A percentile compares a stretch with the other conserved stretches of the same genome.
Evolutionary conservation across 2,888 invertebrate species (phyloP).

Genomic region (Clanis bilineata): DNA sequence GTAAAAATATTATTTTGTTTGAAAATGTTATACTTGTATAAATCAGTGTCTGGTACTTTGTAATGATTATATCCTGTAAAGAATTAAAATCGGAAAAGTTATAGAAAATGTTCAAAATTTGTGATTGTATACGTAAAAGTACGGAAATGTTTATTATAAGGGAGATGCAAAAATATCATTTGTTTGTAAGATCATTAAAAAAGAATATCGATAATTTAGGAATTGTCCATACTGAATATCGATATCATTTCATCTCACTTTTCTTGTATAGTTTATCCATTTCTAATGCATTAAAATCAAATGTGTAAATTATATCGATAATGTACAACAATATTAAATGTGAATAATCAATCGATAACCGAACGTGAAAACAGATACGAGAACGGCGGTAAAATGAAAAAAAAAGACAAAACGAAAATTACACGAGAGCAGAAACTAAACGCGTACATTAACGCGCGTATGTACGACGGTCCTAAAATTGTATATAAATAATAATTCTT

Average conservation of each 20-base stretch:
- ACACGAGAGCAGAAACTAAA: slow-evolving; percentile 7
- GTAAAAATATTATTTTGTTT: too few species aligned
- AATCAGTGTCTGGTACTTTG: too few species aligned
- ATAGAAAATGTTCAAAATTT: not conserved
- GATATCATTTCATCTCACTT: not conserved
- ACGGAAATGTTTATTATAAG: not conserved
- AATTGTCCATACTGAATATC: not conserved
- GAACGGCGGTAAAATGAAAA: slow-evolving; percentile 6
- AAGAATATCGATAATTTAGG: not conserved
- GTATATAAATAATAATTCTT: slow-evolving; percentile 36
- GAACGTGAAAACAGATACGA: not conserved
- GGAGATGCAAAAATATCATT: not conserved
- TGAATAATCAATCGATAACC: not conserved
- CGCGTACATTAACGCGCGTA: slow-evolving; percentile 22
- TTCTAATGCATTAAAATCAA: not conserved
- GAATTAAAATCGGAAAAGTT: too few species aligned
- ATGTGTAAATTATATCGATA: not conserved
- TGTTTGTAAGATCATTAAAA: not conserved
- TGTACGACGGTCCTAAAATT: slow-evolving; percentile 35
- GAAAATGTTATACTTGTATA: too few species aligned
- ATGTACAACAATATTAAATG: not conserved
- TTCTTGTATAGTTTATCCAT: not conserved
- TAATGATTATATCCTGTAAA: too few species aligned
- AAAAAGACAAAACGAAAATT: slow-evolving; percentile 9
- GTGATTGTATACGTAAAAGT: not conserved